These are phyloP conservation scores for Micrasema longulum DNA, from an alignment of 1,140 invertebrate genomes.

Conservation along the genomic window DNA sequence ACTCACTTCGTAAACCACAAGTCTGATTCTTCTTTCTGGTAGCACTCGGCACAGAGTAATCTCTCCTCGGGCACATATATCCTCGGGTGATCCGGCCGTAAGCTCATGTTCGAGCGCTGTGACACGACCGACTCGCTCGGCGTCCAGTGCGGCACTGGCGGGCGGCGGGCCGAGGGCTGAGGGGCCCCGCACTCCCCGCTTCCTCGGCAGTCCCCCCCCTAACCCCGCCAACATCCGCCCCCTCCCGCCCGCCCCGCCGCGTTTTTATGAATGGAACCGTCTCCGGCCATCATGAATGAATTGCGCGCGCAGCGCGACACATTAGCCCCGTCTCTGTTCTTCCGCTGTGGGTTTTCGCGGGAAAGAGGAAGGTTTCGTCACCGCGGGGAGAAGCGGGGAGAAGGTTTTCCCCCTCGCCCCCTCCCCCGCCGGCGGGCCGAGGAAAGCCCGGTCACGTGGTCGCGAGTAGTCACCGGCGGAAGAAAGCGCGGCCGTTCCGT, in stretches of 20 bases:
- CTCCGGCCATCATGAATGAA: conserved; percentile 51
- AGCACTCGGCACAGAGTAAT: conserved; percentile 22
- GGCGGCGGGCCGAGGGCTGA: conserved; percentile 1
- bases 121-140: conserved; percentile 35
- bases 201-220: conserved; percentile 8
- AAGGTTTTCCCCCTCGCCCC: background rate
- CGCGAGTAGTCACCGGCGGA: conserved; percentile 1
- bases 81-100: conserved; percentile 34
- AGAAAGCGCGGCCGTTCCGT: conserved; percentile 16
- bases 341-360: conserved; percentile 41
- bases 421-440: background rate
- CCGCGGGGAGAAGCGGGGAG: background rate
- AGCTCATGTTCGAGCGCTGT: conserved; percentile 39
- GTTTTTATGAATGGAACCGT: conserved; percentile 52
- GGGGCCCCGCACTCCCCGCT: conserved; percentile 19
- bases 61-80: conserved; percentile 33
- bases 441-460: conserved; percentile 43
- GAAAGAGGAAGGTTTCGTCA: conserved; percentile 32
- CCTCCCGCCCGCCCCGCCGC: conserved; percentile 20
- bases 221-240: background rate
- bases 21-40: conserved; percentile 34
- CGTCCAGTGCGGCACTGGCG: conserved; percentile 38
- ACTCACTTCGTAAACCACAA: conserved; percentile 35
- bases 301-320: conserved; percentile 46
- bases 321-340: conserved; percentile 36